A percentile compares a stretch with the other conserved stretches of the same genome.
These are phyloP conservation scores for Otolemur garnettii DNA, from an alignment of 2,113 vertebrate genomes.

Conservation along the genomic window DNA sequence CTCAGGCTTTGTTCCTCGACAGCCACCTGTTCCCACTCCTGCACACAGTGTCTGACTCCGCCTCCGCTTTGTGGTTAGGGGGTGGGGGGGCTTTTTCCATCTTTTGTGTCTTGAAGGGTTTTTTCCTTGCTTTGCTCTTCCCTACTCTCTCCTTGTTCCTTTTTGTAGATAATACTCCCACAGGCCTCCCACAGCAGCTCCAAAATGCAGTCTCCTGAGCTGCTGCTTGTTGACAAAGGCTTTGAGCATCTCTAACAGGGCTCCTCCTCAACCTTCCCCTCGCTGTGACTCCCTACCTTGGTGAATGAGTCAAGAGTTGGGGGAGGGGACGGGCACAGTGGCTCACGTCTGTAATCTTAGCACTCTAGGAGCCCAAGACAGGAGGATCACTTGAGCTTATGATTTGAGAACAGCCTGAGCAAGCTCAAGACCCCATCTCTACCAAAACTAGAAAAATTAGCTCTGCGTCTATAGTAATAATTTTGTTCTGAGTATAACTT, in stretches of 20 bases:
- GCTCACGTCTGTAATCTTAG: no score
- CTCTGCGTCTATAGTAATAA: no score
- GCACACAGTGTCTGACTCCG: slow-evolving; percentile 34
- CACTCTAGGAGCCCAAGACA: no score
- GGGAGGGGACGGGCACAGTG: background rate
- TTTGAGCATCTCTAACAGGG: slow-evolving; percentile 67
- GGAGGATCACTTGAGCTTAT: no score
- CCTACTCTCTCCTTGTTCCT: slow-evolving; percentile 78
- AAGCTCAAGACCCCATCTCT: no score
- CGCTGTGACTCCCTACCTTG: background rate
- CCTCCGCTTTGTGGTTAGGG: slow-evolving; percentile 51
- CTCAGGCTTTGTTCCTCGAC: slow-evolving; percentile 71
- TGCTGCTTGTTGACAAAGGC: slow-evolving; percentile 81
- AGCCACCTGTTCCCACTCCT: slow-evolving; percentile 77
- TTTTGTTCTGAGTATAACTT: no score
- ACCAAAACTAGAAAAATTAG: no score
- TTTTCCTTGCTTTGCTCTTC: slow-evolving; percentile 57
- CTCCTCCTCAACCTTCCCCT: slow-evolving; percentile 53
- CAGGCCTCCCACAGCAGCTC: slow-evolving; percentile 75
- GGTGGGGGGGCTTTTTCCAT: slow-evolving; percentile 40
- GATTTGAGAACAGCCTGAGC: no score
- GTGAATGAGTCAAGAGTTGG: slow-evolving; percentile 16
- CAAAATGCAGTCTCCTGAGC: slow-evolving; percentile 75
- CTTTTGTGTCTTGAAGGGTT: slow-evolving; percentile 72
- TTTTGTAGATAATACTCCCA: slow-evolving; percentile 84